Percentiles rank a stretch among this genome's conserved stretches.
Conservation (phyloP, 2,113 vertebrate species). For the Furnarius figulus region DNA sequence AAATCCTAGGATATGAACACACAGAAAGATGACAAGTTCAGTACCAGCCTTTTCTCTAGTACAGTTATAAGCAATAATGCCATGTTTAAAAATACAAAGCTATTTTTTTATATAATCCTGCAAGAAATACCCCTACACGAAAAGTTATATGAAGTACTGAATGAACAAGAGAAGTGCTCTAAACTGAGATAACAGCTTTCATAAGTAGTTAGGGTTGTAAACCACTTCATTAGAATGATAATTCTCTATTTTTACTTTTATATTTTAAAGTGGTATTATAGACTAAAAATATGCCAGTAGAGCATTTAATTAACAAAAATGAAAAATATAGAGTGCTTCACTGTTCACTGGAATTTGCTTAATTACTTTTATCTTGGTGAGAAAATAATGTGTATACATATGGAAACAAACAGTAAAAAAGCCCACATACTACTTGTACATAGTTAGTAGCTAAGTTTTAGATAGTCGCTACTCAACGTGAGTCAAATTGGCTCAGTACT, state of each 20-base stretch:
- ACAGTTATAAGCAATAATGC: not conserved
- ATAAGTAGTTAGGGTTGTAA: not conserved
- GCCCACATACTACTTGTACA: not conserved
- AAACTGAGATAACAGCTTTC: not conserved
- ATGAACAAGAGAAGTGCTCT: not conserved
- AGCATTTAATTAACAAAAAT: not conserved
- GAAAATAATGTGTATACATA: not conserved
- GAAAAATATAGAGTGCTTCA: not conserved
- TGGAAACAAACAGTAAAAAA: not conserved
- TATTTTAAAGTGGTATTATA: not conserved
- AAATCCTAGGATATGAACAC: not conserved
- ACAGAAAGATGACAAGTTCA: not conserved
- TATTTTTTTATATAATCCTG: not conserved
- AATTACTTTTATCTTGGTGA: not conserved
- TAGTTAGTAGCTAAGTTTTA: not conserved
- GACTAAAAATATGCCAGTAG: not conserved
- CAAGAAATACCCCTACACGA: not conserved
- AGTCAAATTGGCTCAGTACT: not conserved
- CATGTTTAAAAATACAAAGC: not conserved
- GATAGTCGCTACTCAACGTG: not conserved
- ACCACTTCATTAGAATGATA: not conserved
- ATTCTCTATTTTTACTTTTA: not conserved
- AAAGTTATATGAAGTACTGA: not conserved
- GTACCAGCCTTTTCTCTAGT: not conserved
- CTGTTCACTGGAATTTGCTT: not conserved